Percentiles rank a stretch among this genome's conserved stretches.
Conservation (phyloP, 2,888 invertebrate species). For the Alviniconcha strummeri region DNA sequence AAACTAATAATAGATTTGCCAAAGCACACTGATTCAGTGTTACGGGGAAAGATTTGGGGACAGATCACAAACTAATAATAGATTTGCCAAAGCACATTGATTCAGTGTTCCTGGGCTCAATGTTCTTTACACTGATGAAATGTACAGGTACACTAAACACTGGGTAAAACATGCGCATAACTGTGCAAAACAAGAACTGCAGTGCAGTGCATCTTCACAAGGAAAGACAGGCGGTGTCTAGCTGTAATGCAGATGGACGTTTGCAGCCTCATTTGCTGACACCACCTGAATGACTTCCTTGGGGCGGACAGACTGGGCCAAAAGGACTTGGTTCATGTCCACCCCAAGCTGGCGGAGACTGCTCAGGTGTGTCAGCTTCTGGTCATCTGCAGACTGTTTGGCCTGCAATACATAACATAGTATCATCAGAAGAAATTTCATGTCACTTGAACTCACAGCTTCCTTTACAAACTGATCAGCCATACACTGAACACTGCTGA, state of each 20-base stretch:
- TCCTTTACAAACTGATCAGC: neutral
- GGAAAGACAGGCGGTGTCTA: neutral
- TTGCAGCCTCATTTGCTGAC: constrained; percentile 39
- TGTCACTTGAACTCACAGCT: neutral
- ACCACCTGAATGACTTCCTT: constrained; percentile 58
- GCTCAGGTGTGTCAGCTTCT: constrained; percentile 52
- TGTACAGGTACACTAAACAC: no score
- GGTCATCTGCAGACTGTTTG: constrained; percentile 47
- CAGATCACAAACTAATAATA: no score
- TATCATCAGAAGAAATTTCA: neutral
- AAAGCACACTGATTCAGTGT: no score
- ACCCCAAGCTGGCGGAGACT: constrained; percentile 58
- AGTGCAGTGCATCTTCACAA: no score
- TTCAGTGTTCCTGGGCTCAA: no score
- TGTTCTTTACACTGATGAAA: no score
- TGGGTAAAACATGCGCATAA: no score
- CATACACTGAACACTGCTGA: neutral
- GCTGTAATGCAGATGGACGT: constrained; percentile 37
- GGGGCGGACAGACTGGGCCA: constrained; percentile 52
- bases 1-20: no score
- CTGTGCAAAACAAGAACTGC: no score
- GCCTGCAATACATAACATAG: constrained; percentile 47
- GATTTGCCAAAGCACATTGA: no score
- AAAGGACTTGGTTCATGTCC: constrained; percentile 57
- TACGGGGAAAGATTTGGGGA: no score